Base-by-base conservation (phyloP, 1,140 invertebrate species). In the Calliopsis andreniformis region DNA sequence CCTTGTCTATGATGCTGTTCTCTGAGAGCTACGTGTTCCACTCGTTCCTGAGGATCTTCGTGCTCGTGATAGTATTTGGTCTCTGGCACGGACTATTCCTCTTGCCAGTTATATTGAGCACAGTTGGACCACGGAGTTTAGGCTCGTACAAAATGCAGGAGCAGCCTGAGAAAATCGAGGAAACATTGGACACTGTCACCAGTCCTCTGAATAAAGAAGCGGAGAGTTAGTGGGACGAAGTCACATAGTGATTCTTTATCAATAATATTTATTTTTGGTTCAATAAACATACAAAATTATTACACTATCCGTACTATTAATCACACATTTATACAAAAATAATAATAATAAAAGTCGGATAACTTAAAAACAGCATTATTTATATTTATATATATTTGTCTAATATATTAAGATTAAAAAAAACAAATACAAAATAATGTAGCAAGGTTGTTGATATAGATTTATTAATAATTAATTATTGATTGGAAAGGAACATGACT, bases 1-100 rank as follows among this genome's bases (percentile, higher is more conserved):
- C 96, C n/a, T 93, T 97, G 51, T 94, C 95, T 20, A 92, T 97
- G 68, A 92, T 97, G 18, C 93, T 93, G 73, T 93, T 94, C 75
- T 96, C 96, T 0, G 93, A 94, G 71, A 95, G 96, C n/a, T 97
- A 97, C 85, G 96, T 95, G 4, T 97, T 97, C 88, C 93, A 94
- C 63, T 93, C 95, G 47, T 97, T 97, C 87, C 97, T 97, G 82
- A 97, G 96, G 92, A 96, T 97, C 86, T 96, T 97, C 83, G 92
- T 95, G 30, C 90, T 96, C 58, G 96, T 97, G 0, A 95, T 96
- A 75, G 55, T 94, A 28, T 96, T 96, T 87, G 96, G 96, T 6
- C 88, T 97, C 1, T 96, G 95, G 88, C 95, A 96, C 86, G 96
- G 96, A n/a, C 89, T 96, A 3, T 88, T 97, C 2, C 93, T 97